Conservation (phyloP, 64 coral and sea anemone species). For the Stylophora pistillata region DNA sequence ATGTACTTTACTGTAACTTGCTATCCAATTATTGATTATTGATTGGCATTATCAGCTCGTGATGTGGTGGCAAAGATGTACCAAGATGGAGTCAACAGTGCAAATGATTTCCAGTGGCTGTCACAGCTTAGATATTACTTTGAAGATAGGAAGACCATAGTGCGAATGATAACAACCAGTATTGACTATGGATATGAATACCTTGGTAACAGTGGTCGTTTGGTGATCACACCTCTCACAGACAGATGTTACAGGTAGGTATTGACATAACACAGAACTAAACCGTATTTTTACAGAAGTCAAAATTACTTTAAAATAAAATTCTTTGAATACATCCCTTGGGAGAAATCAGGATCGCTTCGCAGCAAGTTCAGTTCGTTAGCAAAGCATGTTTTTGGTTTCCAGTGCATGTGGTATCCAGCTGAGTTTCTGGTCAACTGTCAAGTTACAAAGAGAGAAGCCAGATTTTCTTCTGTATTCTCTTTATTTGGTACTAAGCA, state of each 20-base stretch:
- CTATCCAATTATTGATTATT: background rate
- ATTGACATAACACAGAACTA: background rate
- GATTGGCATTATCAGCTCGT: conserved; percentile 53
- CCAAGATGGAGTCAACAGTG: conserved; percentile 72
- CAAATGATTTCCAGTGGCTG: conserved; percentile 96
- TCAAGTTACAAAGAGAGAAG: too few species aligned
- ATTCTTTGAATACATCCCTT: too few species aligned
- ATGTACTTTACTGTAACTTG: too few species aligned
- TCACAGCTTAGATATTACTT: conserved; percentile 97
- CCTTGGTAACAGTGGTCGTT: conserved; percentile 88
- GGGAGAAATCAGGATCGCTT: too few species aligned
- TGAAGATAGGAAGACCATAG: conserved; percentile 87
- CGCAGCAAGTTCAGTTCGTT: too few species aligned
- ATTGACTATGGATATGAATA: conserved; percentile 99
- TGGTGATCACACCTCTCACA: conserved; percentile 96
- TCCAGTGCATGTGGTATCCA: too few species aligned
- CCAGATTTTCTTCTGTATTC: too few species aligned
- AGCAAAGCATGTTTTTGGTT: too few species aligned
- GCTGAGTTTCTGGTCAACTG: too few species aligned
- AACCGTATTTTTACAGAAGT: too few species aligned
- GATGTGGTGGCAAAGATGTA: conserved; percentile 96
- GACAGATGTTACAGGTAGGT: conserved; percentile 95
- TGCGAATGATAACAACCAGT: conserved; percentile 97
- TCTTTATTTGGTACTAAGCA: background rate
- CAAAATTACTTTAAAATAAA: too few species aligned